Base-by-base conservation (phyloP, 2,888 invertebrate genomes). In the Pachymerium ferrugineum region DNA sequence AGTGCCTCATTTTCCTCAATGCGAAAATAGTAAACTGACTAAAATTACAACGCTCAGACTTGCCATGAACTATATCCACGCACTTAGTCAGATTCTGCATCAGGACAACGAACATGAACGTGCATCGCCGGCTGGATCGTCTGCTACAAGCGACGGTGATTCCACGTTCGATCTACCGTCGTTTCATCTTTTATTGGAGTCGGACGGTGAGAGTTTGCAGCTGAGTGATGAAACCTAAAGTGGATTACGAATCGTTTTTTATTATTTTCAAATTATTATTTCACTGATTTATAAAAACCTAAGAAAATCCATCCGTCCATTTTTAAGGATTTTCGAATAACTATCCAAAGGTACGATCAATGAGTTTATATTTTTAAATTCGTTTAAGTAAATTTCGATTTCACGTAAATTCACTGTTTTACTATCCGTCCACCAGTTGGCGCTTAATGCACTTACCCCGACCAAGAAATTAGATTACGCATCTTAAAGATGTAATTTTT, bases 21-120 rank as follows among this genome's bases (percentile, higher is more conserved):
- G 73, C 25, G 71, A 89, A 81, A 92, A 92, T 81, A 92, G 92
- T 82, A 73, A 73, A 35, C 85, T 93, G 77, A 94, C 94, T 70
- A 94, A 94, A 84, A 94, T 94, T 78, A 93, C 94, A 3, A 94
- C 94, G 0, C 83, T 94, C 69, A 85, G 92, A 35, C 84, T 94
- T 76, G 94, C 94, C 28, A 92, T 94, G 90, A 89, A 90, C 80
- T 94, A 94, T 81, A 94, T 94, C 77, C 84, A 89, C 12, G 88
- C 91, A 14, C 83, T 94, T 72, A 88, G 88, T n/a, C 85, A 88
- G 0, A 88, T 89, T 0, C 38, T 35, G 38, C 71, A 71, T 19
- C 70, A 70, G 70, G 70, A 70, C 5, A 35, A 12, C 38, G 38
- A 71, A 5, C 12, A 35, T 19, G 71, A 35, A 8, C 33, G 33